Evolutionary conservation across 2,888 invertebrate species (phyloP), one percentile per base, ranked within the genome.

Genomic region (Netelia fuscicornis): DNA sequence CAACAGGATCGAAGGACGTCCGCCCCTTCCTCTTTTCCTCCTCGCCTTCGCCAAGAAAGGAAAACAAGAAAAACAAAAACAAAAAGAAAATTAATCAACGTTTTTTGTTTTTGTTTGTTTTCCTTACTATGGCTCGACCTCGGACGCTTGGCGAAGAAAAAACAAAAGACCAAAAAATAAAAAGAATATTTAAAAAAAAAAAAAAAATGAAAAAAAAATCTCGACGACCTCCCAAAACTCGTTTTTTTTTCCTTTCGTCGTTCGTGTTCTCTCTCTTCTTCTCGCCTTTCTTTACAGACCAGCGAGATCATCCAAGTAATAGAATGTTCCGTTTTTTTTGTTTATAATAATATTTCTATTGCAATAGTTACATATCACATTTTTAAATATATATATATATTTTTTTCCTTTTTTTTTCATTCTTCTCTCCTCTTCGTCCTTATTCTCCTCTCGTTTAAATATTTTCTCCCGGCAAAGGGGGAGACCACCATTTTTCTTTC

Each of bases 331-430:
- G 17, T 17, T 17, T 17, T 17, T 17, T 17, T 17, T 17, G 67
- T 79, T 77, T 81, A 89, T 90, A 89, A 89, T 89, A 91, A 85
- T 86, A 87, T 90, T 90, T 92, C 92, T 91, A 92, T 92, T 92
- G 92, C 91, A 92, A 92, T 91, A 91, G 90, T 91, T 91, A 91
- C 91, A 92, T 92, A 92, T 92, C 92, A 92, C 91, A 92, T 91
- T 90, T 84, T 67, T 78, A 20, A 48, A 48, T 30, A 52, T 70
- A 48, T 60, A 30, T 68, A 23, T 76, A 71, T 83, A 72, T 83
- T 88, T 90, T 87, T 87, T 88, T 87, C 13, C 52, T 10, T 44
- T 44, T 13, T 23, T 52, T 68, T 17, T 11, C 13, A 9, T 6
- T 20, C 20, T 67, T 13, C 54, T 71, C 52, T 78, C 17, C 0